Conservation (phyloP, 2,888 invertebrate species). For the Peribatodes rhomboidaria region DNA sequence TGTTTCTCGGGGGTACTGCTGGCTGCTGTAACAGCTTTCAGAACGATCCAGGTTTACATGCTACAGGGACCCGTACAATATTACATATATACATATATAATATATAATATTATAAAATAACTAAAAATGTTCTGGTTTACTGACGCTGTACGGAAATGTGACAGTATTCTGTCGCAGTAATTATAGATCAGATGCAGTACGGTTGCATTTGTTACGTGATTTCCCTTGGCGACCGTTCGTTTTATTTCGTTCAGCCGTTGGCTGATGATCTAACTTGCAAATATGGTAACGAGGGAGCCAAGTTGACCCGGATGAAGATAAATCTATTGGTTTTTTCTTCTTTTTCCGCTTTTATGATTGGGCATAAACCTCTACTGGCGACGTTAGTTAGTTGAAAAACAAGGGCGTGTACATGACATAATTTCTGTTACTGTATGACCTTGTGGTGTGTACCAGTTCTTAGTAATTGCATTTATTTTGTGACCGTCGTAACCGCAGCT, state of each 20-base stretch:
- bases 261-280: slow-evolving; percentile 27
- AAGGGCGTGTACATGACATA: too few species aligned
- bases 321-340: not conserved
- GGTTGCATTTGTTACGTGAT: slow-evolving; percentile 19
- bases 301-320: slow-evolving; percentile 7
- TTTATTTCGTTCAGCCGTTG: slow-evolving; percentile 21
- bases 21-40: slow-evolving; percentile 18
- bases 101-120: too few species aligned
- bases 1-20: slow-evolving; percentile 1
- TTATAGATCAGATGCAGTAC: slow-evolving; percentile 20
- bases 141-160: too few species aligned
- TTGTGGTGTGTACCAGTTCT: slow-evolving; percentile 6
- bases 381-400: too few species aligned
- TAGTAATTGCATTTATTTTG: slow-evolving; percentile 33
- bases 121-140: too few species aligned
- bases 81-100: too few species aligned
- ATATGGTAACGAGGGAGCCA: slow-evolving; percentile 9
- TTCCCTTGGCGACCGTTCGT: slow-evolving; percentile 21
- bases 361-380: too few species aligned
- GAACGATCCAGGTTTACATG: slow-evolving; percentile 10
- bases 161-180: not conserved
- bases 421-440: not conserved
- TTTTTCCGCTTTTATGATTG: not conserved
- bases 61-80: slow-evolving; percentile 1
- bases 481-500: slow-evolving; percentile 14